Conservation (phyloP, 2,113 vertebrate genomes). For the Nestor notabilis region DNA sequence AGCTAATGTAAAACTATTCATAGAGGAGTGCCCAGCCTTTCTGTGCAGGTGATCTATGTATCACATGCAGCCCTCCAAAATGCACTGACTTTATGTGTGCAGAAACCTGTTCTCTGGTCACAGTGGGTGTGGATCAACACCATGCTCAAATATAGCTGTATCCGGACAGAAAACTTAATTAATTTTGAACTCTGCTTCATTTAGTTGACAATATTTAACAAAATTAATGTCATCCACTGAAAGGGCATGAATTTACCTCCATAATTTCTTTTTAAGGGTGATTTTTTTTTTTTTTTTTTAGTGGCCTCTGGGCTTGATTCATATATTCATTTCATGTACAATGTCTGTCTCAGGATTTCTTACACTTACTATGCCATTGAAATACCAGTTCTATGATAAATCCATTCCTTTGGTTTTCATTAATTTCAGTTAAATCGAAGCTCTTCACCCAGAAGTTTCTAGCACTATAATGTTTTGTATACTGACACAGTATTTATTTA, state of each 20-base stretch:
- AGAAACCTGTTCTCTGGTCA: not conserved
- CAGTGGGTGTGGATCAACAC: not conserved
- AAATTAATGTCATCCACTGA: not conserved
- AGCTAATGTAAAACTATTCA: not conserved
- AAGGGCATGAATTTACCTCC: not conserved
- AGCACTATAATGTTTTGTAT: not conserved
- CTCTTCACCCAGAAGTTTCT: not conserved
- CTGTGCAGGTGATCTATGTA: not conserved
- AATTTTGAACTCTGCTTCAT: not conserved
- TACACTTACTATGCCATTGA: not conserved
- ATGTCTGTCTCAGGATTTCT: not conserved
- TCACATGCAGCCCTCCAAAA: not conserved
- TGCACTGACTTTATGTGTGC: not conserved
- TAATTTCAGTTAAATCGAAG: not conserved
- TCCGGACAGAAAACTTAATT: not conserved
- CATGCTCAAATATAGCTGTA: not conserved
- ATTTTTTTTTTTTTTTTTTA: too few relatives aligned
- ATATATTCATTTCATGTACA: not conserved
- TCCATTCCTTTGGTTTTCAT: not conserved
- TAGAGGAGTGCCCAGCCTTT: not conserved
- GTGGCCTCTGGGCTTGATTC: not conserved
- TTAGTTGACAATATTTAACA: not conserved
- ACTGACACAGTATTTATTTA: not conserved
- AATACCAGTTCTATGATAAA: not conserved
- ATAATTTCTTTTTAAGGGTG: not conserved